A percentile compares a stretch with the other conserved stretches of the same genome.
These are phyloP conservation scores for Norana najaformis DNA, from an alignment of 2,888 invertebrate genomes.

Conservation along the genomic window DNA sequence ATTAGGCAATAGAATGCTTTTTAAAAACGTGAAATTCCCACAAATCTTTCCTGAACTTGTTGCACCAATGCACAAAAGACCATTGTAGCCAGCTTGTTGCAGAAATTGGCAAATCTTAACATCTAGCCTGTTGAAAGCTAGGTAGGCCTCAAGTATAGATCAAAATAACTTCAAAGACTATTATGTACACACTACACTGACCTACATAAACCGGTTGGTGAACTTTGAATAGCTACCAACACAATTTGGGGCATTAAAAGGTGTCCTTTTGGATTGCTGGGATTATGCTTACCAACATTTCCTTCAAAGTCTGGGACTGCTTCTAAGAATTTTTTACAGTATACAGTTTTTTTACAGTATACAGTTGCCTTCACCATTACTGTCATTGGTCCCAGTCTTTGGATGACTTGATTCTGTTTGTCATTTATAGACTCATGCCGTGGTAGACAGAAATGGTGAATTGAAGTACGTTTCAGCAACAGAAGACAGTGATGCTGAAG, in stretches of 20 bases:
- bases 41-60: no score
- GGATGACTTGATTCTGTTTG: neutral
- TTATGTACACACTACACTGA: no score
- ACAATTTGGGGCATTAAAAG: no score
- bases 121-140: no score
- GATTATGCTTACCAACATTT: neutral
- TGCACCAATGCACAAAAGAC: no score
- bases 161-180: no score
- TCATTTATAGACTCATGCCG: constrained; percentile 47
- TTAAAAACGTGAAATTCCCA: no score
- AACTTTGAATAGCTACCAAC: neutral
- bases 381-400: neutral
- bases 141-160: no score
- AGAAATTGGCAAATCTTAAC: no score
- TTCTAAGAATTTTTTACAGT: neutral
- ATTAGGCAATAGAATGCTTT: no score
- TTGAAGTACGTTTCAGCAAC: constrained; percentile 55
- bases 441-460: constrained; percentile 52
- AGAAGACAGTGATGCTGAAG: constrained; percentile 54
- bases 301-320: neutral
- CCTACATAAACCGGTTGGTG: neutral
- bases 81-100: no score
- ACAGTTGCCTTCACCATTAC: neutral
- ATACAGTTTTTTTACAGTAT: no score
- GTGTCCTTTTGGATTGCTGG: neutral